Percentiles rank a stretch among this genome's conserved stretches.
These are phyloP conservation scores for Tachina lurida DNA, from an alignment of 2,888 invertebrate species.

Conservation along the genomic window DNA sequence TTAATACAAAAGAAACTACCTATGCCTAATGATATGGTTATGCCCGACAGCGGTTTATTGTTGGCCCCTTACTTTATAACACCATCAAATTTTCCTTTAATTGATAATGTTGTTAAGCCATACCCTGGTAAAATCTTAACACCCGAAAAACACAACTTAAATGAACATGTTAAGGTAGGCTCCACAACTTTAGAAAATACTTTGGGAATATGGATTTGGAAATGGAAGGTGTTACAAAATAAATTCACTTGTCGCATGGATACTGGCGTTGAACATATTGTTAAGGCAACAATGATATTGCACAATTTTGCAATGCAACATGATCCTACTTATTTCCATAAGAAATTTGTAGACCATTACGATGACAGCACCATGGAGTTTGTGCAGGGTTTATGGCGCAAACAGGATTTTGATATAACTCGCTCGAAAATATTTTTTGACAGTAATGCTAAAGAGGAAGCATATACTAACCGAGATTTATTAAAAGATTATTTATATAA, in stretches of 20 bases:
- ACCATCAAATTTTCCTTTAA: constrained; percentile 55
- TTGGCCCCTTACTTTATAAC: constrained; percentile 61
- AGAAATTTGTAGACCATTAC: constrained; percentile 55
- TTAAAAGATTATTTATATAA: constrained; percentile 68
- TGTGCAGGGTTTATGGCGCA: constrained; percentile 55
- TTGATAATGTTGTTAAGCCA: constrained; percentile 54
- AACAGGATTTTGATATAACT: constrained; percentile 43
- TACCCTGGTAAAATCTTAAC: constrained; percentile 63
- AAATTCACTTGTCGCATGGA: constrained; percentile 61
- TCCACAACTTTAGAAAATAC: constrained; percentile 54
- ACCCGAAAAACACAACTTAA: constrained; percentile 55
- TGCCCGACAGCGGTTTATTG: constrained; percentile 56
- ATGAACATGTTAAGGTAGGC: constrained; percentile 53
- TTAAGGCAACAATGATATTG: constrained; percentile 61
- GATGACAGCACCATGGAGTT: constrained; percentile 46
- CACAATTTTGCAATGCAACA: constrained; percentile 68
- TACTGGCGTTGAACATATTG: constrained; percentile 41
- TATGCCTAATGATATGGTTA: constrained; percentile 57
- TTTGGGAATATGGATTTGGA: constrained; percentile 58
- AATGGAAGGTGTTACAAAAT: constrained; percentile 67
- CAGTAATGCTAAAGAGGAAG: constrained; percentile 49
- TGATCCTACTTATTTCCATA: constrained; percentile 56
- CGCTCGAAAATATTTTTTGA: constrained; percentile 57
- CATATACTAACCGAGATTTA: constrained; percentile 62
- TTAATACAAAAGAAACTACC: constrained; percentile 42